Evolutionary conservation across 2,797 vertebrate genomes (phyloP), one percentile per base, ranked within the genome.

Genomic region (Scleropages formosus): DNA sequence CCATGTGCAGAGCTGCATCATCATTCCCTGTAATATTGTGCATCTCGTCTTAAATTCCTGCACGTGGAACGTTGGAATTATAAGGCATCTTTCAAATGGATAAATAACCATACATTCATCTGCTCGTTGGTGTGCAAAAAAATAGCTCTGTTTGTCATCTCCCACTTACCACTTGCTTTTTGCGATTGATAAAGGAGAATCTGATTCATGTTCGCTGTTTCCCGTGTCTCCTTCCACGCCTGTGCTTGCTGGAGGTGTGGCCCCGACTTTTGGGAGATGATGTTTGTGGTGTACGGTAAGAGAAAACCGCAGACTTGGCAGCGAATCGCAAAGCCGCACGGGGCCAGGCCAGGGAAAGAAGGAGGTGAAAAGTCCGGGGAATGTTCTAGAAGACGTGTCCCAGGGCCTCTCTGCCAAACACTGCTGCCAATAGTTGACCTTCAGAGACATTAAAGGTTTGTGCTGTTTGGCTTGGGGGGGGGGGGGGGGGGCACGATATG

Each of bases 351-450:
- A 27, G 15, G n/a, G 24, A 53, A 49, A 22, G 20, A 68, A 68
- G 66, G 22, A 44, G 12, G 44, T 66, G n/a, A 13, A n/a, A 69
- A 24, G 20, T 16, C 51, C 46, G 20, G n/a, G 44, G 72, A 27
- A 74, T 51, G 22, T 74, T 74, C 46, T 47, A 47, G n/a, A 39
- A 74, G 49, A 39, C 26, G 39, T 46, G 7, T 26, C 20, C 16
- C 16, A 24, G 20, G 16, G 39, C 16, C 64, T 49, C 0, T 10
- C 63, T 12, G 26, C 26, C 27, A 65, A 39, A 26, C 27, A 16
- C 16, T 15, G 11, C 11, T 44, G 7, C 15, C 53, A 8, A 11
- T 66, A 8, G 4, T 18, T 15, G 31, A 44, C 26, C 7, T 27
- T 15, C 12, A n/a, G 31, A 46, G 27, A 53, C 47, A 61, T 65